These are phyloP conservation scores for Blomia tropicalis DNA, from an alignment of 2,888 invertebrate species.

Conservation along the genomic window DNA sequence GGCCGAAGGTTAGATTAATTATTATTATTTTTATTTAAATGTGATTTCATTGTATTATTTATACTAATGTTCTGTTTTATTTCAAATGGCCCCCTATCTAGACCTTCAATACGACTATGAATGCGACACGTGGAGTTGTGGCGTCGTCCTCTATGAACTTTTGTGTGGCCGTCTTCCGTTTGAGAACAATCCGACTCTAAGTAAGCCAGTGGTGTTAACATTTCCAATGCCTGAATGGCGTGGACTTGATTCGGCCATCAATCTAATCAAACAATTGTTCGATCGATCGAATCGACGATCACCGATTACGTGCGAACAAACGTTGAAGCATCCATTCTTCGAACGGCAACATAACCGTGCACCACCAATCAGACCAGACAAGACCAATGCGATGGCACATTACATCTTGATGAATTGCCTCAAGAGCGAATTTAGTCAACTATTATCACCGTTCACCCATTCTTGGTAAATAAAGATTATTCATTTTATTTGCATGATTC, in stretches of 20 bases:
- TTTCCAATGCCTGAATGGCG: neutral
- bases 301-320: neutral
- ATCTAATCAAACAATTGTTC: neutral
- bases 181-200: neutral
- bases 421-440: neutral
- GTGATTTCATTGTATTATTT: neutral
- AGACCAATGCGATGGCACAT: neutral
- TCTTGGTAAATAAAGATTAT: no score
- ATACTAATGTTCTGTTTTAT: neutral
- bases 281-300: neutral
- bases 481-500: no score
- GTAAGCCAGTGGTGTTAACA: neutral
- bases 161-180: neutral
- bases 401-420: neutral
- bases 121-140: conserved; percentile 10
- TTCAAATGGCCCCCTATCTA: no score
- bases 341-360: neutral
- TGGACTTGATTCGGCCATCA: neutral
- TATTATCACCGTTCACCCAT: no score
- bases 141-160: neutral
- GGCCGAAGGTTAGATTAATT: neutral
- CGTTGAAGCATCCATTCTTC: neutral
- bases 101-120: neutral
- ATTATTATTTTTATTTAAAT: no score
- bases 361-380: neutral